Conservation (phyloP, 1,140 invertebrate genomes). For the Cepaea nemoralis region DNA sequence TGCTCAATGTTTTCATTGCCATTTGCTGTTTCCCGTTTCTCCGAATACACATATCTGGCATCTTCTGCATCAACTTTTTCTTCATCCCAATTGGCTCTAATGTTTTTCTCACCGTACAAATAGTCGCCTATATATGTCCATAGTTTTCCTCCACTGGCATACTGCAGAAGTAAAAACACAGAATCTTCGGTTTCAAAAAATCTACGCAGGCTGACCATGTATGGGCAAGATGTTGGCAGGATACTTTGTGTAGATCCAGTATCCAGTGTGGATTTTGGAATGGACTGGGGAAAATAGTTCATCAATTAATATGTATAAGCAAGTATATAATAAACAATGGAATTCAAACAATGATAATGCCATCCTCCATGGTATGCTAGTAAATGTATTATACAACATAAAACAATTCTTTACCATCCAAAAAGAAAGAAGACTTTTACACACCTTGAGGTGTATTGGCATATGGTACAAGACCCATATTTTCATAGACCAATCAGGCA, state of each 20-base stretch:
- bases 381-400: too few relatives aligned
- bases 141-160: conserved; percentile 77
- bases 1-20: background rate
- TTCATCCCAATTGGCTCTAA: background rate
- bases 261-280: conserved; percentile 77
- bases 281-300: too few relatives aligned
- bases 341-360: too few relatives aligned
- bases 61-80: conserved; percentile 25
- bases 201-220: conserved; percentile 81
- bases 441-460: too few relatives aligned
- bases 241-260: conserved; percentile 58
- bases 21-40: conserved; percentile 46
- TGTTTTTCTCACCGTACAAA: conserved; percentile 51
- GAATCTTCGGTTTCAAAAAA: conserved; percentile 81
- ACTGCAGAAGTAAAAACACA: conserved; percentile 80
- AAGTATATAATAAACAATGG: too few relatives aligned
- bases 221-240: conserved; percentile 71
- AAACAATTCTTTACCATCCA: too few relatives aligned
- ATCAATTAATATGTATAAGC: too few relatives aligned
- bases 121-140: conserved; percentile 75
- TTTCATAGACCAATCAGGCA: too few relatives aligned
- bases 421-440: too few relatives aligned
- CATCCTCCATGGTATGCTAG: too few relatives aligned
- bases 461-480: too few relatives aligned
- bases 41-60: conserved; percentile 57